Evolutionary conservation across 2,888 invertebrate genomes (phyloP), one percentile per base, ranked within the genome.

Genomic region (Scaptomyza parva): DNA sequence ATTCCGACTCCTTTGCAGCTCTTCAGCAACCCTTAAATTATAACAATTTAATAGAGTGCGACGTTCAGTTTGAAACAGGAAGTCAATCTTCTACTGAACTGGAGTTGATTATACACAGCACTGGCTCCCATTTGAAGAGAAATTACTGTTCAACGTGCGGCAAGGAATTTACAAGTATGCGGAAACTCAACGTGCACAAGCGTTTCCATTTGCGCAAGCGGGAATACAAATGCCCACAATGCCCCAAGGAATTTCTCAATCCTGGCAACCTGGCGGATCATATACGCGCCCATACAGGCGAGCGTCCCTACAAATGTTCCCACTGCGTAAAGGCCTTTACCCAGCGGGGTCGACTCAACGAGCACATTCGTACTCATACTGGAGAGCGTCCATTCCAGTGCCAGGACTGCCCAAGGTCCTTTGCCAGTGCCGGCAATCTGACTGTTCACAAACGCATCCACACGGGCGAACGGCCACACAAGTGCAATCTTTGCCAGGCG

Each of bases 281-380:
- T 70, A 92, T 92, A 88, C 87, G 93, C 48, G 93, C 93, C 0
- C 93, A 93, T 68, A 93, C 93, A 0, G 93, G 93, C 2, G 90
- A 90, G 28, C 74, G 87, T 12, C 93, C 93, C 0, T 93, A 93
- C 74, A 92, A 92, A 65, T 93, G 93, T 70, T 91, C 92, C 9
- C 93, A 93, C 74, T 93, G 93, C 64, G 91, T 92, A 22, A 92
- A 93, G 41, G 92, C 92, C 1, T 93, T 93, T 70, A 92, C 93
- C 0, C 93, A 93, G 81, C 92, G 93, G 11, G 93, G 93, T 72
- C 93, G 93, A 77, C 85, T 93, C 39, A 93, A 93, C 69, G 92
- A 93, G 0, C 93, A 93, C 70, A 92, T 93, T 14, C 89, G 93
- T n/a, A 90, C 93, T 3, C 93, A 93, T 67, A 93, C 93, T 0